Conservation (phyloP, 2,888 invertebrate species). For the Epinotia ramella region DNA sequence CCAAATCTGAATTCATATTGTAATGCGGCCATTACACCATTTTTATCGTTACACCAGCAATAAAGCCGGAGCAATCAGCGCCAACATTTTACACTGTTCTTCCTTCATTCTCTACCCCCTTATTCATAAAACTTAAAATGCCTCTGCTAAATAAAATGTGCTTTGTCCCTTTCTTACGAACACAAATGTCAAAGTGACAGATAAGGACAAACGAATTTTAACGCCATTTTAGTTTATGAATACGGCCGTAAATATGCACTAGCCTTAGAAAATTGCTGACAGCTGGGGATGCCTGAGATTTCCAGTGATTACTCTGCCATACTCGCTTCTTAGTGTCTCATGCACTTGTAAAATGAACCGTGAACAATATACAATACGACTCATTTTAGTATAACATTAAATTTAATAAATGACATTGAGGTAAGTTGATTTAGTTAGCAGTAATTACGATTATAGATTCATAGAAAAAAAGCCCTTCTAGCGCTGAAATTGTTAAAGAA, state of each 20-base stretch:
- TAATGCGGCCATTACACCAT: neutral
- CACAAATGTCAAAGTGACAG: too few relatives aligned
- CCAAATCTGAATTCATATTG: neutral
- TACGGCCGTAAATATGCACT: neutral
- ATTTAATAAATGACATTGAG: neutral
- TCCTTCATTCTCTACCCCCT: neutral
- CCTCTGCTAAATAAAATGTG: too few relatives aligned
- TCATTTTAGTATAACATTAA: neutral
- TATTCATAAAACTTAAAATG: too few relatives aligned
- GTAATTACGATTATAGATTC: conserved; percentile 7
- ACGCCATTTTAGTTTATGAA: too few relatives aligned
- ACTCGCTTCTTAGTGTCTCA: neutral
- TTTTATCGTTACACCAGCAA: neutral
- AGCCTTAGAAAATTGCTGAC: conserved; percentile 24
- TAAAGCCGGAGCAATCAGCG: neutral
- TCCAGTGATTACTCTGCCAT: neutral
- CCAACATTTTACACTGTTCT: conserved; percentile 3
- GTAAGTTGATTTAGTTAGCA: neutral
- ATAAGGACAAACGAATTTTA: too few relatives aligned
- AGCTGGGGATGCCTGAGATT: neutral
- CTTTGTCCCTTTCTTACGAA: too few relatives aligned
- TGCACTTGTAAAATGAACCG: neutral
- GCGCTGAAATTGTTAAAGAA: neutral
- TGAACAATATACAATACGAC: neutral
- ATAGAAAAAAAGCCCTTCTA: too few relatives aligned